These are phyloP conservation scores for Acrossocheilus wenchowensis DNA, from an alignment of 2,797 vertebrate species.

Conservation along the genomic window DNA sequence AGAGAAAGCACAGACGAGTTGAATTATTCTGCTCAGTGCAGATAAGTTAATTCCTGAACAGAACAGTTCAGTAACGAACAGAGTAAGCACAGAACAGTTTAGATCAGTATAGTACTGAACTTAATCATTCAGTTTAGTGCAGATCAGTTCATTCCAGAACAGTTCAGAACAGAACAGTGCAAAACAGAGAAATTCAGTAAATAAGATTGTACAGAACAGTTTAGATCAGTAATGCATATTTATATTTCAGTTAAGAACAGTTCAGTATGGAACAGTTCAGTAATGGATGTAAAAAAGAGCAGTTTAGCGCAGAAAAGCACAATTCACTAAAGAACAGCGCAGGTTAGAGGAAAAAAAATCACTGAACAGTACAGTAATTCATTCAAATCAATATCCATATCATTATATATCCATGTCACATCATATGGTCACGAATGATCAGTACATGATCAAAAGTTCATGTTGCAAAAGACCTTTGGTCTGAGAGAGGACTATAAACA, in stretches of 20 bases:
- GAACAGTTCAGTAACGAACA: too few species aligned
- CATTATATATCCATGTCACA: not conserved
- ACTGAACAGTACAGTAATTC: not conserved
- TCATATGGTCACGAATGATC: not conserved
- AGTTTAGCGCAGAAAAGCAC: not conserved
- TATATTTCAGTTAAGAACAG: not conserved
- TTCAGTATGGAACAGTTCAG: not conserved
- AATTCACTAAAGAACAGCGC: not conserved
- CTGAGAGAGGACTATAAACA: slow-evolving; percentile 53
- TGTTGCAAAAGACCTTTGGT: slow-evolving; percentile 69
- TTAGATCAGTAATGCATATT: not conserved
- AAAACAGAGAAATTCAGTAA: not conserved
- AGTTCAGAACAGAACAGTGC: not conserved
- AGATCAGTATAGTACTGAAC: too few species aligned
- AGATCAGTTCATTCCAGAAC: not conserved
- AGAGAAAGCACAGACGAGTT: too few species aligned
- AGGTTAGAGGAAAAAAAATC: not conserved
- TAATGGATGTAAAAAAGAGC: not conserved
- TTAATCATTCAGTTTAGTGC: not conserved
- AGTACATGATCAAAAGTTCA: slow-evolving; percentile 17
- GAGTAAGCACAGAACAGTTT: too few species aligned
- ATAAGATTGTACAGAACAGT: not conserved
- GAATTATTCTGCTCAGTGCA: too few species aligned
- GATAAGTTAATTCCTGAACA: too few species aligned
- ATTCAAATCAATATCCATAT: not conserved